phyloP scores from a whole-genome alignment of 2,113 vertebrate genomes.

The Micronycteris hirsuta region DNA sequence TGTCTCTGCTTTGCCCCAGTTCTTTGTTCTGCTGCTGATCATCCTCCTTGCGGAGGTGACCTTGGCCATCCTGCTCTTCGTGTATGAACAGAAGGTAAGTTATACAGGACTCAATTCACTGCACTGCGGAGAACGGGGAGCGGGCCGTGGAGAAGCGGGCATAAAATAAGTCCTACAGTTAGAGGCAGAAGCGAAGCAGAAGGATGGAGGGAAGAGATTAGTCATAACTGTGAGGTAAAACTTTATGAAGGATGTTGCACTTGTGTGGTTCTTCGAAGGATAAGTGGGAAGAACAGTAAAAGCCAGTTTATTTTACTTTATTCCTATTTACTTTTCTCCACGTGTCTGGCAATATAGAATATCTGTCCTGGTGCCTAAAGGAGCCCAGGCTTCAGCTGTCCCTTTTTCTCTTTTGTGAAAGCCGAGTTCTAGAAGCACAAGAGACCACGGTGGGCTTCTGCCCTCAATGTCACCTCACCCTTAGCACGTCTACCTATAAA shows the following conservation, averaged over 20 bases:
- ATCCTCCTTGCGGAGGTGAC: constrained; percentile 87
- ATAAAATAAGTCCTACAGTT: not conserved
- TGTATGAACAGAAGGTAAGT: constrained; percentile 81
- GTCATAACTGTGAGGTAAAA: not conserved
- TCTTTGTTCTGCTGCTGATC: constrained; percentile 87
- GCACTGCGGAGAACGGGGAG: not conserved
- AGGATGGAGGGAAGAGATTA: not conserved
- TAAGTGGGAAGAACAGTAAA: not conserved
- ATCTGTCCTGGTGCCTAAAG: not conserved
- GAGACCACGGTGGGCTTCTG: not conserved
- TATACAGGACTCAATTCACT: not conserved
- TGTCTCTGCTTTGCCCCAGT: constrained; percentile 77
- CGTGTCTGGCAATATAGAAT: not conserved
- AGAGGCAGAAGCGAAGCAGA: not conserved
- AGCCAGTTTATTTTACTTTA: not conserved
- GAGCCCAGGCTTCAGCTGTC: not conserved
- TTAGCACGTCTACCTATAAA: not conserved
- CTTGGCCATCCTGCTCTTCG: constrained; percentile 83
- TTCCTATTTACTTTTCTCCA: not conserved
- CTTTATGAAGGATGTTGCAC: not conserved
- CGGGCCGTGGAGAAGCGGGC: not conserved
- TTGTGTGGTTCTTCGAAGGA: not conserved
- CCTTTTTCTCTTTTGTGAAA: not conserved
- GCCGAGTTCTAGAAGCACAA: not conserved
- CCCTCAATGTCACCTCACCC: not conserved